Evolutionary conservation across 2,113 vertebrate genomes (phyloP).

Genomic region (Apodemus sylvaticus): DNA sequence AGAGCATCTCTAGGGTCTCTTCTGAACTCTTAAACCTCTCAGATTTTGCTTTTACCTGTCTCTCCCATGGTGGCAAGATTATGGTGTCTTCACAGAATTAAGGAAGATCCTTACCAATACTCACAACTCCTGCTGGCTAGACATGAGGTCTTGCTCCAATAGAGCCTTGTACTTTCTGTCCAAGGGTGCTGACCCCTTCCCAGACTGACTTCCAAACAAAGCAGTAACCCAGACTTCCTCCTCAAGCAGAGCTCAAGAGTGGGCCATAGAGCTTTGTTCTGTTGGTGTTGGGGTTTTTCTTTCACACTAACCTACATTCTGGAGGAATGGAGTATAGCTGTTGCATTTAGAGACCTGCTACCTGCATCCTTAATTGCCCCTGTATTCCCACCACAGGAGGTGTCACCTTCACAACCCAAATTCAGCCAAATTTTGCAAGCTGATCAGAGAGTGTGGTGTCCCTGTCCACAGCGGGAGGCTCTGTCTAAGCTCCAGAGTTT

Average conservation of each 20-base stretch:
- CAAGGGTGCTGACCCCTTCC: background rate
- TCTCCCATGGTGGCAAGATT: background rate
- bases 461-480: background rate
- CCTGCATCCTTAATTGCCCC: slow-evolving; percentile 26
- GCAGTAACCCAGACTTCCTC: slow-evolving; percentile 21
- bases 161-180: background rate
- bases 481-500: slow-evolving; percentile 8
- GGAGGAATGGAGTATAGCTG: background rate
- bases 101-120: background rate
- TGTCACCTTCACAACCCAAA: slow-evolving; percentile 72
- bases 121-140: background rate
- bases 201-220: slow-evolving; percentile 54
- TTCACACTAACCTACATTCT: slow-evolving; percentile 27
- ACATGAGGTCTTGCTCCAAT: background rate
- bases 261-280: slow-evolving; percentile 50
- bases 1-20: background rate
- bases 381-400: slow-evolving; percentile 11
- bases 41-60: background rate
- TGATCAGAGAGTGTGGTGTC: slow-evolving; percentile 31
- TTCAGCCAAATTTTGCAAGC: slow-evolving; percentile 37
- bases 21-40: background rate
- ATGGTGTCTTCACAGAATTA: background rate
- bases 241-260: slow-evolving; percentile 50
- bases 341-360: background rate
- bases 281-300: background rate